Evolutionary conservation across 2,888 invertebrate genomes (phyloP).

Genomic region (Drosophila testacea): DNA sequence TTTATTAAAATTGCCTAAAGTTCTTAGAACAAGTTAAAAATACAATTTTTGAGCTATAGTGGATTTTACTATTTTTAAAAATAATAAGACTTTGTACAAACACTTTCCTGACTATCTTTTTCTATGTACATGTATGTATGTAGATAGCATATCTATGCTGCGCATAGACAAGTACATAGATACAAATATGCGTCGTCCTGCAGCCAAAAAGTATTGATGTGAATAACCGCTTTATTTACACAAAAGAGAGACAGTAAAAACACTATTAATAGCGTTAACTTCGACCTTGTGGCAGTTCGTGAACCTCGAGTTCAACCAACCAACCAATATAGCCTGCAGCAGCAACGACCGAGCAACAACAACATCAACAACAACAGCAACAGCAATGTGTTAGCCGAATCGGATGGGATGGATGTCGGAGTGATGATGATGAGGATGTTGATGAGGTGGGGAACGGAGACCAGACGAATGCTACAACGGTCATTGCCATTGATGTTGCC

Average conservation of each 20-base stretch:
- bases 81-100: background rate
- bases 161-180: constrained; percentile 2
- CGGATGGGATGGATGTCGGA: constrained; percentile 44
- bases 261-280: constrained; percentile 80
- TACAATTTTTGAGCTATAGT: too few species aligned
- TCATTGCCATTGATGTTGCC: constrained; percentile 64
- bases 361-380: constrained; percentile 29
- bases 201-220: constrained; percentile 59
- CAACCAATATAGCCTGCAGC: constrained; percentile 63
- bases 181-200: constrained; percentile 31
- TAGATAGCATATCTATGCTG: background rate
- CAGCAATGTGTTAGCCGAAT: constrained; percentile 60
- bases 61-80: too few species aligned
- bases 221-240: constrained; percentile 77
- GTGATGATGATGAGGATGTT: constrained; percentile 18
- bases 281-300: constrained; percentile 77
- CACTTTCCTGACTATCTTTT: background rate
- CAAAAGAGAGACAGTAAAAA: constrained; percentile 70
- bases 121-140: background rate
- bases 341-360: constrained; percentile 46
- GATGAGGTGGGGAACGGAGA: constrained; percentile 2
- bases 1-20: too few species aligned
- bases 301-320: constrained; percentile 77
- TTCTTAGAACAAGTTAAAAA: too few species aligned
- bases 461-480: constrained; percentile 73